Evolutionary conservation across 92 coral and sea anemone species (phyloP).

Genomic region (Scolanthus callimorphus): DNA sequence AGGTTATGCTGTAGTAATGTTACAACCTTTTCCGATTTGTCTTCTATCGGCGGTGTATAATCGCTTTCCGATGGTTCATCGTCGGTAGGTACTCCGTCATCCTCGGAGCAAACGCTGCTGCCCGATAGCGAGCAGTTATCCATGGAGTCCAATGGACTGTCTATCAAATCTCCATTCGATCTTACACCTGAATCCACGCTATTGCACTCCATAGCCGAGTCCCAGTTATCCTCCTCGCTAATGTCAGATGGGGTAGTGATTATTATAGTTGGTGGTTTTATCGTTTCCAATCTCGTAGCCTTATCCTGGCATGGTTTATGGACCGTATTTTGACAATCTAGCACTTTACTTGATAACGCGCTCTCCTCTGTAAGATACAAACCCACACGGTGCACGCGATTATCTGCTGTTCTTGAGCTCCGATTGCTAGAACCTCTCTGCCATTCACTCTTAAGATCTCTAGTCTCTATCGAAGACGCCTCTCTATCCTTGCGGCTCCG

Average conservation of each 20-base stretch:
- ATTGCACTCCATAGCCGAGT: slow-evolving; percentile 6
- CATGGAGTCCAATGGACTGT: slow-evolving; percentile 41
- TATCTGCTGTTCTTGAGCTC: background rate
- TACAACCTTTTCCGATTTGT: slow-evolving; percentile 68
- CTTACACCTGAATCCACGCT: slow-evolving; percentile 20
- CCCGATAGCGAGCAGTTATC: slow-evolving; percentile 76
- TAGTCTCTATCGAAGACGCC: background rate
- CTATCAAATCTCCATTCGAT: slow-evolving; percentile 57
- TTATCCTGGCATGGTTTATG: background rate
- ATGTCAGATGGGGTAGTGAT: slow-evolving; percentile 67
- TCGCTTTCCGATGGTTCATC: slow-evolving; percentile 84
- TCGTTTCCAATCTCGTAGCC: slow-evolving; percentile 3
- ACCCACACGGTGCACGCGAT: background rate
- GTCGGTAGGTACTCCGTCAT: slow-evolving; percentile 66
- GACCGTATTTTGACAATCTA: background rate
- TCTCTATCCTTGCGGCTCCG: background rate
- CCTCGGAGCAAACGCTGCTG: slow-evolving; percentile 62
- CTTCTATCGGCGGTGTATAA: slow-evolving; percentile 47
- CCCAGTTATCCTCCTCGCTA: slow-evolving; percentile 9
- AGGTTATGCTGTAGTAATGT: no score
- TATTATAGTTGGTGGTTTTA: slow-evolving; percentile 66
- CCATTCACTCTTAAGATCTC: background rate
- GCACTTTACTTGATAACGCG: background rate
- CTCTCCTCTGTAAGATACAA: background rate
- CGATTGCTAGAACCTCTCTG: background rate